Evolutionary conservation across 2,113 vertebrate genomes (phyloP), one percentile per base, ranked within the genome.

Genomic region (Chionodraco myersi): DNA sequence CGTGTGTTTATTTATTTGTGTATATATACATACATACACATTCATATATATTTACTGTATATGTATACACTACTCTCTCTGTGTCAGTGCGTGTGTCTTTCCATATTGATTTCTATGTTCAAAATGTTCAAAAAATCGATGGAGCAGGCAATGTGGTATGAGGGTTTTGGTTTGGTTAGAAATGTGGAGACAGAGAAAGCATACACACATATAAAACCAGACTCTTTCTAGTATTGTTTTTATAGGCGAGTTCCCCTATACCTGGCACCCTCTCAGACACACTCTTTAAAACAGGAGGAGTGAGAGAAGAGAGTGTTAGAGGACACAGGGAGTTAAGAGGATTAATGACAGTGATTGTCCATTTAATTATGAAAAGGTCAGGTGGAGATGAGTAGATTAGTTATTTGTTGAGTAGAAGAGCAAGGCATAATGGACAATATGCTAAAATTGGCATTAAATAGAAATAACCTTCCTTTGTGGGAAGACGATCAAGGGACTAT

Each of bases 301-400:
- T 54, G 44, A 79, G 73, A 63, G 56, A 54, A 64, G 36, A 76
- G 58, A 72, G 67, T 30, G 49, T 71, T 12, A 80, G 87, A 75
- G 59, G 44, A 74, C 75, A 75, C 58, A 71, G 26, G 52, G 23
- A 72, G 60, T 63, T 77, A 1, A 63, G 56, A 64, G 41, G 47
- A 74, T 72, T 82, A 77, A 86, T 78, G 23, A 48, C 21, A 59
- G 57, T 5, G 59, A 53, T 83, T 82, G 8, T 30, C 61, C 13
- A 41, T 82, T 84, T 68, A 49, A 80, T 90, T 77, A 57, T 76
- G n/a, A 71, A 88, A 88, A 89, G 82, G 85, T 92, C 84, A 84
- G 61, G 21, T 63, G 52, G 64, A 87, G 80, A 89, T 74, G 54
- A 67, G 36, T 10, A 53, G 15, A 72, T 58, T 30, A 64, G 30